A percentile compares a stretch with the other conserved stretches of the same genome.
These are phyloP conservation scores for Sinocyclocheilus anshuiensis DNA, from an alignment of 2,113 vertebrate species.

Conservation along the genomic window DNA sequence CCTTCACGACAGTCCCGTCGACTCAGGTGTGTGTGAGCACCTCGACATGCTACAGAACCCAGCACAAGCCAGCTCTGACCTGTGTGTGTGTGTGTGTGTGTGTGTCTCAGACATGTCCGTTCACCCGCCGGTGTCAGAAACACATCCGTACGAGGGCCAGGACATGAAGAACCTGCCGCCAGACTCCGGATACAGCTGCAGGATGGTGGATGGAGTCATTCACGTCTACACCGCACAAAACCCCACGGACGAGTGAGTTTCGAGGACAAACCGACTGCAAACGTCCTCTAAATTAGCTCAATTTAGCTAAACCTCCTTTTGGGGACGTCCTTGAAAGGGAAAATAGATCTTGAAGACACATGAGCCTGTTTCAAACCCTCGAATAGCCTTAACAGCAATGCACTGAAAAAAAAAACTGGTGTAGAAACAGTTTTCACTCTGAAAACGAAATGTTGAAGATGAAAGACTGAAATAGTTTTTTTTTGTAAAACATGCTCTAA, in stretches of 20 bases:
- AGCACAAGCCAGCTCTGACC: neutral
- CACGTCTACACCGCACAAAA: slow-evolving; percentile 85
- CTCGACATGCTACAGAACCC: neutral
- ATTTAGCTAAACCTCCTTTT: neutral
- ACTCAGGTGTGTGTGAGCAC: slow-evolving; percentile 75
- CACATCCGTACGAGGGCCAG: slow-evolving; percentile 88
- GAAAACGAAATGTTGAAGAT: neutral
- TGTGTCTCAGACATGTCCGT: slow-evolving; percentile 81
- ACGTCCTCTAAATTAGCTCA: neutral
- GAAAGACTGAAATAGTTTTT: too few species aligned
- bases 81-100: neutral
- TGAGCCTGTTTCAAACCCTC: neutral
- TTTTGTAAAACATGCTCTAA: too few species aligned
- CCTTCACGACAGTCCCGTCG: slow-evolving; percentile 83
- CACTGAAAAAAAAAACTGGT: neutral
- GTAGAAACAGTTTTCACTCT: neutral
- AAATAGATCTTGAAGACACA: neutral
- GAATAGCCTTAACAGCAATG: neutral
- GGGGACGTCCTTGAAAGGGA: neutral
- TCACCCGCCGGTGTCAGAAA: slow-evolving; percentile 85
- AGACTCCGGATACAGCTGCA: slow-evolving; percentile 84
- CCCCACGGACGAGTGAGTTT: slow-evolving; percentile 68
- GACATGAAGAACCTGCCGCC: slow-evolving; percentile 83
- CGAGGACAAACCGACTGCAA: neutral
- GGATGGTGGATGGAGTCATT: slow-evolving; percentile 87